These are phyloP conservation scores for Chesias legatella DNA, from an alignment of 2,888 invertebrate species.

Conservation along the genomic window DNA sequence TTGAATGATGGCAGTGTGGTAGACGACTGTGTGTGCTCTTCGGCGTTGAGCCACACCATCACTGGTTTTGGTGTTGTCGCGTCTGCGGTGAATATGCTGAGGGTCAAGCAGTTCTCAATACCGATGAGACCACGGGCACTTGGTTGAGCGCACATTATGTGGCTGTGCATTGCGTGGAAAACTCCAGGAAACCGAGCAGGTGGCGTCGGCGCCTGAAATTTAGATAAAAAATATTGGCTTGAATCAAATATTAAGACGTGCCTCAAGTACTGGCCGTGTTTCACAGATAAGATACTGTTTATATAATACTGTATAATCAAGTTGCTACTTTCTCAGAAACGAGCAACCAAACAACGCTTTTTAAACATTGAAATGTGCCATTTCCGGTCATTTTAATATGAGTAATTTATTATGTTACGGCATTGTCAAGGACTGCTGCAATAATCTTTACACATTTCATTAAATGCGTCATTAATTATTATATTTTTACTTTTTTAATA, in stretches of 20 bases:
- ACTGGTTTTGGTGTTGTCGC: slow-evolving; percentile 53
- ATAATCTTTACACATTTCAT: neutral
- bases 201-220: slow-evolving; percentile 38
- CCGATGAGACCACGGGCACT: slow-evolving; percentile 53
- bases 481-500: too few species aligned
- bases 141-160: slow-evolving; percentile 58
- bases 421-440: neutral
- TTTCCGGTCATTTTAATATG: neutral
- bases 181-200: slow-evolving; percentile 32
- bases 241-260: slow-evolving; percentile 9
- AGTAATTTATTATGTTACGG: too few species aligned
- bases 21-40: slow-evolving; percentile 49
- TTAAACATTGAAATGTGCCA: slow-evolving; percentile 2
- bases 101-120: slow-evolving; percentile 60
- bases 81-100: slow-evolving; percentile 56
- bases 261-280: slow-evolving; percentile 3
- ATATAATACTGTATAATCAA: neutral
- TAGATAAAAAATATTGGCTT: neutral
- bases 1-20: slow-evolving; percentile 59
- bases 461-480: too few species aligned
- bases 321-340: too few species aligned
- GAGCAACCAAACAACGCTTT: neutral
- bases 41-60: slow-evolving; percentile 61
- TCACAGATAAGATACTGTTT: slow-evolving; percentile 15
- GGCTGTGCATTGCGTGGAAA: slow-evolving; percentile 44